phyloP scores from a whole-genome alignment of 2,888 invertebrate genomes.

The Unio pictorum region DNA sequence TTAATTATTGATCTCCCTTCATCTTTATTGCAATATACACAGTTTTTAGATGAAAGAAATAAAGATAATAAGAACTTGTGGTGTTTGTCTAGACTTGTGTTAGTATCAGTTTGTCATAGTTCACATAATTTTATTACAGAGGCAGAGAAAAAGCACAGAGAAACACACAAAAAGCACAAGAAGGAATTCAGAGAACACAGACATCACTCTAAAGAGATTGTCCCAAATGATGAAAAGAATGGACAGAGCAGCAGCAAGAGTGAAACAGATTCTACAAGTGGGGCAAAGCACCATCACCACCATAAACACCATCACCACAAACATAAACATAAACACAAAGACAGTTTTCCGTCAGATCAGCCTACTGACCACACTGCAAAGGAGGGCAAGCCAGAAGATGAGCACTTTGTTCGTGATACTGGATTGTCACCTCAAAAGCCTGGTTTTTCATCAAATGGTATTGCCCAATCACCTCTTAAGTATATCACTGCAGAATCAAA shows the following conservation, averaged over 20 bases:
- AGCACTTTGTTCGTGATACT: background rate
- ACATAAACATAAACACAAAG: constrained; percentile 11
- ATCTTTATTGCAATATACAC: too few relatives aligned
- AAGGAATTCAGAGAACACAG: constrained; percentile 1
- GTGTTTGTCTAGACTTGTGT: background rate
- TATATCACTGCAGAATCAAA: too few relatives aligned
- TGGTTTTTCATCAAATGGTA: constrained; percentile 3
- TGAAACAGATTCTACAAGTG: constrained; percentile 11
- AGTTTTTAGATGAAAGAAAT: too few relatives aligned
- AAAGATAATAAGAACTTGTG: too few relatives aligned
- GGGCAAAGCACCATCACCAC: constrained; percentile 22
- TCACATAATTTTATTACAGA: background rate
- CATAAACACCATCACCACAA: constrained; percentile 30
- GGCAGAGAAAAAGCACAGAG: constrained; percentile 3
- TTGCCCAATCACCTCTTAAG: background rate
- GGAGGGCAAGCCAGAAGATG: constrained; percentile 5
- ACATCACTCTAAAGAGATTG: background rate
- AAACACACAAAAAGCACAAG: constrained; percentile 6
- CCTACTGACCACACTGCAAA: constrained; percentile 4
- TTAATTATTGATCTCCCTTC: too few relatives aligned
- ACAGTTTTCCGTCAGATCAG: background rate
- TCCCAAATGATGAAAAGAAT: constrained; percentile 5
- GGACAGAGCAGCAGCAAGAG: constrained; percentile 1
- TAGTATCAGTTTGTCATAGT: background rate
- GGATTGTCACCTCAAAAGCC: constrained; percentile 2